Evolutionary conservation across 2,888 invertebrate species (phyloP).

Genomic region (Tenthredo scrophulariae): DNA sequence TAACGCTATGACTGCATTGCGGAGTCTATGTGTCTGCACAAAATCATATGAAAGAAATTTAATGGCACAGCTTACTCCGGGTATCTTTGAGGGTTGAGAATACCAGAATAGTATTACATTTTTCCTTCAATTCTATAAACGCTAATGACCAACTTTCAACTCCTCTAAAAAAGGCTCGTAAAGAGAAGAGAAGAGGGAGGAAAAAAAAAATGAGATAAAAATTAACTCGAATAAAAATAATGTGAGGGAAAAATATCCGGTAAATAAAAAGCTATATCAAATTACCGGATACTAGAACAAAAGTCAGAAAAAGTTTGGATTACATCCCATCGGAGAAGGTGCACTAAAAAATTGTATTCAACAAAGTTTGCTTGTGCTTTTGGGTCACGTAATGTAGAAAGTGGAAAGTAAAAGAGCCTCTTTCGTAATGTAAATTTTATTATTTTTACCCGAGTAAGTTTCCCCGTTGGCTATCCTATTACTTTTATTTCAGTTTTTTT

Average conservation of each 20-base stretch:
- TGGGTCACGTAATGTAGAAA: neutral
- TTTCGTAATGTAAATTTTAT: neutral
- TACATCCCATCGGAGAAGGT: neutral
- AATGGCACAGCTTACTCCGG: neutral
- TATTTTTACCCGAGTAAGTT: constrained; percentile 1
- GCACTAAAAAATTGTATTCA: neutral
- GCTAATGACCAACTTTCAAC: neutral
- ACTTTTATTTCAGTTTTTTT: neutral
- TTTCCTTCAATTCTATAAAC: neutral
- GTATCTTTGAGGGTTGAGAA: neutral
- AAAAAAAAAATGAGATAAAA: neutral
- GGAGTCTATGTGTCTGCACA: neutral
- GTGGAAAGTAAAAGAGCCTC: neutral
- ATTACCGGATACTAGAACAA: neutral
- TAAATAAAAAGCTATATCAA: neutral
- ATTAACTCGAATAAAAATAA: neutral
- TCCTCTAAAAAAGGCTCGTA: neutral
- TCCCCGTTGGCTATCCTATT: neutral
- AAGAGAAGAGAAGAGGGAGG: neutral
- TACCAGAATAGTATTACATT: neutral
- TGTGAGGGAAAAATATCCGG: neutral
- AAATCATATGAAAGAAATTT: neutral
- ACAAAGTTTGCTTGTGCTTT: neutral
- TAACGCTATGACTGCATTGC: neutral
- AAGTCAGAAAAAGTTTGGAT: neutral